phyloP scores from a whole-genome alignment of 2,113 vertebrate species.

The Petaurus breviceps region DNA sequence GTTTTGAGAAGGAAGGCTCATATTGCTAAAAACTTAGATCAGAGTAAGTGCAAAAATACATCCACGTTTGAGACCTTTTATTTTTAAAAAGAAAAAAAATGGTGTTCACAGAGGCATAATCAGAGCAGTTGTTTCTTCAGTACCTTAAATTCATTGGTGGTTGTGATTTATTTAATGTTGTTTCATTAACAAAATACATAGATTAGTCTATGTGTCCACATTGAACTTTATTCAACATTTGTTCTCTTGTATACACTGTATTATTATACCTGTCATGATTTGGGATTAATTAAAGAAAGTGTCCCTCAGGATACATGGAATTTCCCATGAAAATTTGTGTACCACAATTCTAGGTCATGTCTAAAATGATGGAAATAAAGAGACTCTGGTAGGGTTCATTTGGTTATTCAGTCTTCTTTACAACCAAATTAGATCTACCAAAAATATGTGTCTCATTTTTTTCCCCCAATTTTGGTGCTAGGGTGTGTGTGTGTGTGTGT shows the following conservation, averaged over 20 bases:
- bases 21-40: slow-evolving; percentile 23
- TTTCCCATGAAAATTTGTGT: neutral
- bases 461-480: neutral
- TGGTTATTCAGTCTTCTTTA: neutral
- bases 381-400: neutral
- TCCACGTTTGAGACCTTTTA: slow-evolving; percentile 10
- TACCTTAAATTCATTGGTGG: slow-evolving; percentile 20
- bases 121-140: neutral
- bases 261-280: slow-evolving; percentile 5
- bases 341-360: neutral
- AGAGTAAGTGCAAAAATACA: neutral
- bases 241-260: neutral
- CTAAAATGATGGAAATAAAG: neutral
- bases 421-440: slow-evolving; percentile 1
- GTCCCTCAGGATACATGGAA: neutral
- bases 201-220: neutral
- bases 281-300: slow-evolving; percentile 24
- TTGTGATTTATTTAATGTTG: neutral
- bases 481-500: too few relatives aligned
- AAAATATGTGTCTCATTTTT: neutral
- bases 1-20: neutral
- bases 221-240: slow-evolving; percentile 34
- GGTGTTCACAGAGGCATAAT: slow-evolving; percentile 25
- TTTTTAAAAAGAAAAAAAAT: slow-evolving; percentile 1
- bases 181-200: slow-evolving; percentile 15